A percentile compares a stretch with the other conserved stretches of the same genome.
Conservation (phyloP, 2,888 invertebrate genomes). For the Ochlodes sylvanus region DNA sequence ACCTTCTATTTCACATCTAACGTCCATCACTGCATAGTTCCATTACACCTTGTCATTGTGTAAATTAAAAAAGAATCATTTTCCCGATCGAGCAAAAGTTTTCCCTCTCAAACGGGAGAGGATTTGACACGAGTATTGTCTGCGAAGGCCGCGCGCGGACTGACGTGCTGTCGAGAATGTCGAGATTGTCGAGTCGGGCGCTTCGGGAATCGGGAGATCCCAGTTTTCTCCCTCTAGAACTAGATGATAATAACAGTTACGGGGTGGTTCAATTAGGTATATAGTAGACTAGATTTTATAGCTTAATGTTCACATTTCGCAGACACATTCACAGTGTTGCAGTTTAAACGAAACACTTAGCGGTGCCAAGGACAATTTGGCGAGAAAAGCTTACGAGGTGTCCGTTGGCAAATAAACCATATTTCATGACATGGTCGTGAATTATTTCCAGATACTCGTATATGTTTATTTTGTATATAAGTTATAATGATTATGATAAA, state of each 20-base stretch:
- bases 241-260: constrained; percentile 43
- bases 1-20: constrained; percentile 31
- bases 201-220: constrained; percentile 27
- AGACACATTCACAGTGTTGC: constrained; percentile 26
- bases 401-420: constrained; percentile 28
- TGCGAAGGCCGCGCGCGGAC: constrained; percentile 56
- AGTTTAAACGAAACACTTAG: constrained; percentile 29
- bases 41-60: constrained; percentile 44
- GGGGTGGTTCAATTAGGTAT: constrained; percentile 46
- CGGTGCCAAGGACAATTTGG: constrained; percentile 33
- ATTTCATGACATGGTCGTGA: constrained; percentile 18
- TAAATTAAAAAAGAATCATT: constrained; percentile 41
- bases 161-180: constrained; percentile 53
- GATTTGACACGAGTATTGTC: constrained; percentile 52
- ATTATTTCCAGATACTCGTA: constrained; percentile 1
- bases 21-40: constrained; percentile 56
- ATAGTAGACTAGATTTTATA: constrained; percentile 38
- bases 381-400: constrained; percentile 33
- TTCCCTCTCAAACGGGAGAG: constrained; percentile 62
- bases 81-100: constrained; percentile 60
- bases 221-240: constrained; percentile 38
- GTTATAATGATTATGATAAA: too few species aligned
- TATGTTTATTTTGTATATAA: constrained; percentile 5
- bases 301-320: constrained; percentile 37
- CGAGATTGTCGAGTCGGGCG: constrained; percentile 17